These are phyloP conservation scores for Siphamia tubifer DNA, from an alignment of 2,113 vertebrate genomes.

Conservation along the genomic window DNA sequence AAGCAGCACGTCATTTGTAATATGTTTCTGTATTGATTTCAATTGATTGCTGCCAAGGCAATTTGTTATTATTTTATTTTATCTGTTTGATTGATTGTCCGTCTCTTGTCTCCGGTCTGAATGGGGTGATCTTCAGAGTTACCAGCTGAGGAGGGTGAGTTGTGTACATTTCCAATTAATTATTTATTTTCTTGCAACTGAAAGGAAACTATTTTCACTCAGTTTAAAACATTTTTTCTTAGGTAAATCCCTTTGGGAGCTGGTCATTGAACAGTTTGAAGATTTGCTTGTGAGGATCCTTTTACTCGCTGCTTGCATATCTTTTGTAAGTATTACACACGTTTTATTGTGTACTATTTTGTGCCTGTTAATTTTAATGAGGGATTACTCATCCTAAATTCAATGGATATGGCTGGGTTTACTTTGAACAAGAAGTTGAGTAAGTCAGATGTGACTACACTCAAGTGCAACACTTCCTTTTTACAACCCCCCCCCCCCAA, in stretches of 20 bases:
- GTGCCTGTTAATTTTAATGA: not conserved
- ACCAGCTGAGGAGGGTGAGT: slow-evolving; percentile 94
- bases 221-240: not conserved
- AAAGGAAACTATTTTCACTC: not conserved
- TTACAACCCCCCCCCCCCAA: no score
- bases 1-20: not conserved
- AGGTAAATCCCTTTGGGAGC: slow-evolving; percentile 96
- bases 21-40: not conserved
- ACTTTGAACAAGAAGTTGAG: not conserved
- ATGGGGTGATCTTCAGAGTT: slow-evolving; percentile 84
- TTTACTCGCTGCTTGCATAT: slow-evolving; percentile 97
- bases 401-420: no score
- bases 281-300: slow-evolving; percentile 98
- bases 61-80: not conserved
- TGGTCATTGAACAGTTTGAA: slow-evolving; percentile 98
- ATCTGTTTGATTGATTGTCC: no score
- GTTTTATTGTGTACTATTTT: not conserved
- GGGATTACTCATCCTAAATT: not conserved
- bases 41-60: not conserved
- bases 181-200: not conserved
- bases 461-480: not conserved
- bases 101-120: slow-evolving; percentile 47
- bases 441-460: not conserved
- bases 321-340: slow-evolving; percentile 91
- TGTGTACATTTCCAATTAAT: not conserved